Percentiles rank a stretch among this genome's conserved stretches.
Conservation (phyloP, 2,113 vertebrate species). For the Pangasianodon gigas region DNA sequence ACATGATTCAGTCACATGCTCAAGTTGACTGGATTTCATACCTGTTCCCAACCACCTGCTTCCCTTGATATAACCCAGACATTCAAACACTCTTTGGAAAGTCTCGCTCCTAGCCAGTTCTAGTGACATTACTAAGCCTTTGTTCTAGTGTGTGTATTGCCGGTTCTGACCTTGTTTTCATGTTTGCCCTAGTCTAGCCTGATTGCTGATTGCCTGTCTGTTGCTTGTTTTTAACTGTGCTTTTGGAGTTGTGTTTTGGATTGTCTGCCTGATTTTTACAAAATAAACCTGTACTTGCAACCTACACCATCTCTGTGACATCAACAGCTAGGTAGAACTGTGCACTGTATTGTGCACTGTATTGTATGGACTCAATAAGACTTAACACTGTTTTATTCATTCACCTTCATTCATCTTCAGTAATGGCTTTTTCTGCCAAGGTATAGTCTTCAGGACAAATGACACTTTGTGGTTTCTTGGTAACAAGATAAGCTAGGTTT, state of each 20-base stretch:
- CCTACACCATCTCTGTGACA: not conserved
- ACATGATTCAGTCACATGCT: not conserved
- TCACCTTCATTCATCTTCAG: not conserved
- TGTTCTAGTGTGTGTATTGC: not conserved
- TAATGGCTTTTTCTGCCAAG: not conserved
- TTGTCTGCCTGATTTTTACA: not conserved
- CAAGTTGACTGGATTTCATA: not conserved
- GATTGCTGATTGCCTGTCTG: not conserved
- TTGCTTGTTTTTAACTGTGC: not conserved
- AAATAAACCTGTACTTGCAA: not conserved
- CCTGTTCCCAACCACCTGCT: not conserved
- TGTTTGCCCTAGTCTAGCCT: not conserved
- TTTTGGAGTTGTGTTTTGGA: not conserved
- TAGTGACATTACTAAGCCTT: not conserved
- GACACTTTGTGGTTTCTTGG: not conserved
- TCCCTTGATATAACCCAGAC: not conserved
- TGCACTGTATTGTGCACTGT: not conserved
- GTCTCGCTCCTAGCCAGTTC: not conserved
- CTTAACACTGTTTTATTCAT: not conserved
- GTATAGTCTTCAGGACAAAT: not conserved
- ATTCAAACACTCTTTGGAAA: not conserved
- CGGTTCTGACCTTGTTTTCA: not conserved
- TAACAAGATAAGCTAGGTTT: not conserved
- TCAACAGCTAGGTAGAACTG: not conserved
- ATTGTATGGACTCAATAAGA: not conserved